Base-by-base conservation (phyloP, 2,797 vertebrate species). In the Urocyon cinereoargenteus region DNA sequence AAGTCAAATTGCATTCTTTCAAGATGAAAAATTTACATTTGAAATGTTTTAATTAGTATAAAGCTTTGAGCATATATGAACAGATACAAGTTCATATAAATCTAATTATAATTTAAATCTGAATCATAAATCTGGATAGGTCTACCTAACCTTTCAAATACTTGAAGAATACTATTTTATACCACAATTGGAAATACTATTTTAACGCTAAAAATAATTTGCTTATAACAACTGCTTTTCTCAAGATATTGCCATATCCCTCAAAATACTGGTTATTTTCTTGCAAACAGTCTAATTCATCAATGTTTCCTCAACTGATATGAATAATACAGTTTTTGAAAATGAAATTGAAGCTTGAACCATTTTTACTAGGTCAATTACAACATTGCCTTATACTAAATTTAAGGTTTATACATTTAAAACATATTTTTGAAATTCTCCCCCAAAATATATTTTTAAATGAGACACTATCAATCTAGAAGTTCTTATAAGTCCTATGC, bases 191-290 rank as follows among this genome's bases (percentile, higher is more conserved):
- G 4, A 19, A 68, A 87, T 81, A 49, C 51, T 51, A 75, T 34
- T 96, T 96, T 57, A 91, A 81, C 36, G 40, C 21, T 21, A 82
- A 81, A 81, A 93, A 64, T 36, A 68, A 83, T 51, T 77, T 82
- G 3, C 53, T 90, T 75, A 36, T 45, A 28, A 28, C 28, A 86
- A 51, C 83, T 4, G 31, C 1, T 84, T 31, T 92, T 84, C n/a
- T 64, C 28, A 87, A 84, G 40, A 49, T 53, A 72, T 72, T 92
- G 92, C 49, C 22, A 73, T 72, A 34, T 19, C 21, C 34, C 55
- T 84, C 45, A 72, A 88, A 70, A 78, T 70, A 84, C 19, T 72
- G 16, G 31, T 49, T 14, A 92, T 92, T 68, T 15, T 70, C 8
- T 2, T 26, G 11, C 31, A 18, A 91, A 68, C 36, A 84, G 4